Evolutionary conservation across 2,888 invertebrate species (phyloP).

Genomic region (Papilio gigon): DNA sequence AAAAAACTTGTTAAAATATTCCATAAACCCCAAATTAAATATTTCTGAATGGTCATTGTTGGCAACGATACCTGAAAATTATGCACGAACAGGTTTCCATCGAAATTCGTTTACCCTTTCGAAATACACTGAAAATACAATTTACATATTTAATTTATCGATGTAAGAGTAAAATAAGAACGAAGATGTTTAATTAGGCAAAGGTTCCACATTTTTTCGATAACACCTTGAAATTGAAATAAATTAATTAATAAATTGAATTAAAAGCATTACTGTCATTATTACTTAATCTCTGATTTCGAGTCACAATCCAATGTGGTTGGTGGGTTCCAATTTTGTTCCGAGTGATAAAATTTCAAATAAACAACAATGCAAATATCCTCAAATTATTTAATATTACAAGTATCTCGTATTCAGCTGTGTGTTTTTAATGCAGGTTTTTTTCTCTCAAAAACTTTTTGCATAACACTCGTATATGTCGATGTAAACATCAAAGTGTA

Average conservation of each 20-base stretch:
- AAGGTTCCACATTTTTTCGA: not conserved
- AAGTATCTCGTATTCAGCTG: not conserved
- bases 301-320: no score
- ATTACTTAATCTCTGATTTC: not conserved
- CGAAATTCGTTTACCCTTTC: constrained; percentile 22
- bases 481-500: constrained; percentile 24
- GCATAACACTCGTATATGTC: constrained; percentile 23
- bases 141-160: constrained; percentile 19
- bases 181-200: not conserved
- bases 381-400: not conserved
- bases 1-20: no score
- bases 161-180: constrained; percentile 2
- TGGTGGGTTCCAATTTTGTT: not conserved
- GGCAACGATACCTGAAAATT: constrained; percentile 4
- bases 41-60: not conserved
- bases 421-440: no score
- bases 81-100: constrained; percentile 19
- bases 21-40: not conserved
- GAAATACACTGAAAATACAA: constrained; percentile 7
- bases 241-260: no score
- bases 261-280: not conserved
- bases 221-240: not conserved
- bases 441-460: constrained; percentile 11
- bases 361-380: not conserved
- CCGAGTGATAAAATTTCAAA: not conserved